phyloP scores from a whole-genome alignment of 2,888 invertebrate genomes.

The Antheraea assamensis region DNA sequence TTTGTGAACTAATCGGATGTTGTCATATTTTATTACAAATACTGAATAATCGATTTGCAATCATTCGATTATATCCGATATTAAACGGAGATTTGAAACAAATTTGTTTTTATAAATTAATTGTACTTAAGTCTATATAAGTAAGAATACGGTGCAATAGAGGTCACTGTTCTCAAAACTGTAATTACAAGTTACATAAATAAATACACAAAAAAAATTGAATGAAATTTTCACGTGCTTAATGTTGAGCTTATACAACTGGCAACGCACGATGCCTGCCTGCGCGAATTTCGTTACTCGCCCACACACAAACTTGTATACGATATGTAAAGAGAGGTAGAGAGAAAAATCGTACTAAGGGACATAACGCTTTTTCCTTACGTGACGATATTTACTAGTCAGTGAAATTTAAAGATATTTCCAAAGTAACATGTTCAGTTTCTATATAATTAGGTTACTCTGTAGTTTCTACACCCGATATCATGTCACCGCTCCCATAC shows the following conservation, averaged over 20 bases:
- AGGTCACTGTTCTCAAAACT: background rate
- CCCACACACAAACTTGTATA: no score
- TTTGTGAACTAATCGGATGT: constrained; percentile 20
- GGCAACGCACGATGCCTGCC: no score
- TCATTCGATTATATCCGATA: background rate
- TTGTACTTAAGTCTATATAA: no score
- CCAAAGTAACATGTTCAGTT: background rate
- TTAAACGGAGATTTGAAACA: background rate
- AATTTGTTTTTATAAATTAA: background rate
- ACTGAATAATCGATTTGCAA: background rate
- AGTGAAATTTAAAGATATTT: background rate
- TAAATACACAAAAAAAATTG: no score
- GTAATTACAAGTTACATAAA: no score
- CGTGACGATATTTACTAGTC: background rate
- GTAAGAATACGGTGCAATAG: background rate
- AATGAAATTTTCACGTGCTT: no score
- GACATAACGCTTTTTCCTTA: no score
- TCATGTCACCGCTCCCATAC: constrained; percentile 14
- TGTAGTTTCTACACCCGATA: background rate
- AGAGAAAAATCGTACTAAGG: no score
- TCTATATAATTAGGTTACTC: background rate
- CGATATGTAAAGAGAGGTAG: no score
- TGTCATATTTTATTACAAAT: constrained; percentile 3
- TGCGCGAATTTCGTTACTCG: no score
- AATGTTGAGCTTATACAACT: no score